These are phyloP conservation scores for Climacteris rufus DNA, from an alignment of 2,113 vertebrate species.

Conservation along the genomic window DNA sequence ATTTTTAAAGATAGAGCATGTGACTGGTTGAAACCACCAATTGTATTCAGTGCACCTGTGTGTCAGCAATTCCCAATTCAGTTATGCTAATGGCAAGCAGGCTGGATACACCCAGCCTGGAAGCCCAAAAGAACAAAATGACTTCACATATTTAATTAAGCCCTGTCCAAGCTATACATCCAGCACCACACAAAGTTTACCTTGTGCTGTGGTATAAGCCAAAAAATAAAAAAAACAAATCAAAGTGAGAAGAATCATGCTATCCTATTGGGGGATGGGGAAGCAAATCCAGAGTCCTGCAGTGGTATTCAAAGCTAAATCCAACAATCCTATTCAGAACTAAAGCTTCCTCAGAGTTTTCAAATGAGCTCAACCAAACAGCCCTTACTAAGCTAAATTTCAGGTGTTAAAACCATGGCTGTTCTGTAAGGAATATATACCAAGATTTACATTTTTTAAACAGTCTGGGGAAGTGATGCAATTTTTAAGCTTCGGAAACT, in stretches of 20 bases:
- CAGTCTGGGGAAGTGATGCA: background rate
- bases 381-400: background rate
- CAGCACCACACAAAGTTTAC: background rate
- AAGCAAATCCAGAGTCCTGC: background rate
- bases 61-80: background rate
- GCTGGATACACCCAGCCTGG: background rate
- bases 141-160: background rate
- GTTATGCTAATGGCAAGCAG: background rate
- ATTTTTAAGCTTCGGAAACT: background rate
- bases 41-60: fast-evolving
- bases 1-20: background rate
- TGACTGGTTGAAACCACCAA: background rate
- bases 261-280: fast-evolving
- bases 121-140: background rate
- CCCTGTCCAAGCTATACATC: background rate
- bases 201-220: background rate
- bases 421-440: background rate
- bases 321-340: background rate
- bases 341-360: background rate
- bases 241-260: background rate
- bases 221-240: background rate
- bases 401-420: background rate
- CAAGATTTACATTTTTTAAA: background rate
- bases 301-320: background rate
- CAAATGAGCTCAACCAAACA: background rate